Conservation (phyloP, 2,888 invertebrate genomes). For the Zonitis immaculata region DNA sequence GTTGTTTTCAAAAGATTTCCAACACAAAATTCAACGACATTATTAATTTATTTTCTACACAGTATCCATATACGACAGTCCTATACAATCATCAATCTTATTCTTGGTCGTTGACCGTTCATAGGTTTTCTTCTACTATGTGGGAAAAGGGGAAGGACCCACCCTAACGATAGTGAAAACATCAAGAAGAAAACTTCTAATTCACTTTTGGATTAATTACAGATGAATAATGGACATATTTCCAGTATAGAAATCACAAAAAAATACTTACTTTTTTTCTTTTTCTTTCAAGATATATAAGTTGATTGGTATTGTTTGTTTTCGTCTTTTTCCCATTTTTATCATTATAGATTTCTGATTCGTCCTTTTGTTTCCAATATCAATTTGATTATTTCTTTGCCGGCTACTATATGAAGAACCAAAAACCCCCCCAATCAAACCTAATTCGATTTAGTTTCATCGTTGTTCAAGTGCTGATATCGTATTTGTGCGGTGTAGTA, state of each 20-base stretch:
- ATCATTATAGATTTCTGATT: background rate
- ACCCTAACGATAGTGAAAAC: background rate
- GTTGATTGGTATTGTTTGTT: background rate
- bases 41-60: constrained; percentile 45
- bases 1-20: background rate
- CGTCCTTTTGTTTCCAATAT: background rate
- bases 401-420: background rate
- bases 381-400: background rate
- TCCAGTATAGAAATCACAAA: background rate
- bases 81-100: constrained; percentile 46
- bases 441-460: constrained; percentile 12
- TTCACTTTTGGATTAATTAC: background rate
- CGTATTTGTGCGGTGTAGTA: too few species aligned
- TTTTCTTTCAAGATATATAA: background rate
- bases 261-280: too few species aligned
- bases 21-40: constrained; percentile 15
- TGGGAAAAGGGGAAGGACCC: too few species aligned
- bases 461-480: constrained; percentile 11
- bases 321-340: background rate
- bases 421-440: constrained; percentile 5
- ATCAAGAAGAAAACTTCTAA: background rate
- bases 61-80: constrained; percentile 43
- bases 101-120: constrained; percentile 35
- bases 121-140: constrained; percentile 13
- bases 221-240: background rate